Evolutionary conservation across 2,113 vertebrate genomes (phyloP), one percentile per base, ranked within the genome.

Genomic region (Oxyura jamaicensis): DNA sequence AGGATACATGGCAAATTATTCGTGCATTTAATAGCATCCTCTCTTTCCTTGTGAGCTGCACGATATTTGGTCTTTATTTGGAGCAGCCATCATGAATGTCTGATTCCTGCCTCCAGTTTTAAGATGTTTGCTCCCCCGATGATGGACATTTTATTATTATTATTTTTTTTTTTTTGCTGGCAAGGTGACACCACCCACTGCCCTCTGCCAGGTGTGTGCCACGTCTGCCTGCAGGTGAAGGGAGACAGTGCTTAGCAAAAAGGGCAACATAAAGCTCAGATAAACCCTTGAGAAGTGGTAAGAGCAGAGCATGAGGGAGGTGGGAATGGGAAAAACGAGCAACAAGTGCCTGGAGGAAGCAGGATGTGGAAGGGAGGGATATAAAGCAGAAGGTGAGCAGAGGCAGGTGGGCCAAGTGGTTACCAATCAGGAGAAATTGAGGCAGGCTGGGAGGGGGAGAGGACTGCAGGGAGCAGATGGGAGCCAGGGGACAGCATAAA

Each of bases 381-480:
- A 68, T 83, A 90, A 89, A 93, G 14, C 88, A 94, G 88, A 88
- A 36, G 35, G 80, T 78, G 88, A 72, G 83, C 6, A 7, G 60
- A 73, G 22, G 6, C 65, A 93, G 41, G 69, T 21, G 36, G 21
- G 58, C n/a, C 17, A 14, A 17, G 21, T 10, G 26, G 23, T 71
- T 39, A 81, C 35, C 60, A 59, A n/a, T 48, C 71, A 87, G 71
- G 59, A 89, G 84, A 69, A 85, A 73, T 6, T 10, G 35, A 39
- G n/a, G 71, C 28, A 33, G 36, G 63, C 28, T 73, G 77, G 91
- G 71, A 83, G 69, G 74, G 41, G 36, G 33, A 89, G 69, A 71
- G 87, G 85, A 58, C 81, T 73, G 59, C 44, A 35, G 58, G 67
- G 50, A 95, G 77, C 94, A 96, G 95, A 72, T 94, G 75, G 73